Base-by-base conservation (phyloP, 2,888 invertebrate species). In the Harpalus rubripes region DNA sequence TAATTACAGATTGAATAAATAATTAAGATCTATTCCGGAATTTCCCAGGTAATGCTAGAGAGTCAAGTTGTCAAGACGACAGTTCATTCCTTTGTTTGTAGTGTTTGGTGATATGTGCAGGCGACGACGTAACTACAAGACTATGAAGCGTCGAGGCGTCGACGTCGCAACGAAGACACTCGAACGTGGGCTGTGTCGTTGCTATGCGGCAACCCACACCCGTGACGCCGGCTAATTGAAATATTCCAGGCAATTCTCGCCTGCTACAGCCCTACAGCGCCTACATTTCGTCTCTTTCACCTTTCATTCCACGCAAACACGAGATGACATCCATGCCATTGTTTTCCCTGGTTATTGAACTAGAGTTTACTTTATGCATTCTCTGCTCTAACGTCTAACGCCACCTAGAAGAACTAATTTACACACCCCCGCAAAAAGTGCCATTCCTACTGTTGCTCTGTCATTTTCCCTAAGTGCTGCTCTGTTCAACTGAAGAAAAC, bases 171-270 rank as follows among this genome's bases (percentile, higher is more conserved):
- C 59, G 59, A 59, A 3, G 59, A 59, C 59, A 15, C 59, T 7
- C 7, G 16, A 32, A 59, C 59, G 59, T 59, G 16, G 59, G 59
- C 5, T 63, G 68, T 68, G 59, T 5, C 16, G 68, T 68, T 18
- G 74, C 15, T 16, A 18, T 74, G 74, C 16, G 52, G 74, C 15
- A 10, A 52, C 74, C 74, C 59, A 78, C 78, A 78, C 26, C 26
- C 59, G 58, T 59, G 78, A 32, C 78, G 39, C 56, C 15, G 61
- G 39, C 74, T 83, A 83, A 83, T 83, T 83, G 83, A 83, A 83
- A 83, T 83, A 83, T 83, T 83, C 74, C 74, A 74, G 74, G 74
- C 74, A 83, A 83, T 83, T 74, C 83, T 83, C 83, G 39, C 15
- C 74, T 74, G 65, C 8, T 80, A 39, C 61, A 44, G 7, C 58